phyloP scores from a whole-genome alignment of 2,113 vertebrate genomes.

The Syngnathoides biaculeatus region DNA sequence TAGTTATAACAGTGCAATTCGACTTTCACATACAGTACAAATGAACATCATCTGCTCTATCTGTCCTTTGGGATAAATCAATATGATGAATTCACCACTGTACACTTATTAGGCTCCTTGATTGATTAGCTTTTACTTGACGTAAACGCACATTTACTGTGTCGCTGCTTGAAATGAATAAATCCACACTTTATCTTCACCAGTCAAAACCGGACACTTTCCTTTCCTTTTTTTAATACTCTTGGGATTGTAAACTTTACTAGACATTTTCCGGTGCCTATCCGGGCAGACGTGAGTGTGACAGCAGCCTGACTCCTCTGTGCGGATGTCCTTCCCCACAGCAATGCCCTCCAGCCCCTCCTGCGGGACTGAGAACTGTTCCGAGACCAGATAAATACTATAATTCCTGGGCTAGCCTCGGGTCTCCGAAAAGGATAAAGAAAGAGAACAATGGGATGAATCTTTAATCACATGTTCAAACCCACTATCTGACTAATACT shows the following conservation, averaged over 20 bases:
- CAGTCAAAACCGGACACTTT: conserved; percentile 17
- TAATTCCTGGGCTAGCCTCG: background rate
- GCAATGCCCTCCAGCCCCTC: conserved; percentile 1
- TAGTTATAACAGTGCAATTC: too few relatives aligned
- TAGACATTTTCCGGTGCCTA: background rate
- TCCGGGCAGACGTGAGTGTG: background rate
- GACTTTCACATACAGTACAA: too few relatives aligned
- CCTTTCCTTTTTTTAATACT: conserved; percentile 9
- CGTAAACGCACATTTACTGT: background rate
- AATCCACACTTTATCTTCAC: conserved; percentile 16
- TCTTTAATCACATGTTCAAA: background rate
- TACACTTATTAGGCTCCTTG: too few relatives aligned
- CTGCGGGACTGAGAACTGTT: background rate
- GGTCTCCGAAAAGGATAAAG: background rate
- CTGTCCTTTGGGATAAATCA: too few relatives aligned
- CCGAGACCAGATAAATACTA: background rate
- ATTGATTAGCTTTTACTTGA: background rate
- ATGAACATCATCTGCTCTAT: too few relatives aligned
- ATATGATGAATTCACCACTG: too few relatives aligned
- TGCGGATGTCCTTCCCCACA: background rate
- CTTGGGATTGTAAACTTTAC: conserved; percentile 8
- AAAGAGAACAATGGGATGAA: background rate
- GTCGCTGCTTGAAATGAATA: conserved; percentile 1
- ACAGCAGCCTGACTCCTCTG: background rate
- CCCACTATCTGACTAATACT: background rate